Evolutionary conservation across 1,140 invertebrate genomes (phyloP), one percentile per base, ranked within the genome.

Genomic region (Drosophila leontia): DNA sequence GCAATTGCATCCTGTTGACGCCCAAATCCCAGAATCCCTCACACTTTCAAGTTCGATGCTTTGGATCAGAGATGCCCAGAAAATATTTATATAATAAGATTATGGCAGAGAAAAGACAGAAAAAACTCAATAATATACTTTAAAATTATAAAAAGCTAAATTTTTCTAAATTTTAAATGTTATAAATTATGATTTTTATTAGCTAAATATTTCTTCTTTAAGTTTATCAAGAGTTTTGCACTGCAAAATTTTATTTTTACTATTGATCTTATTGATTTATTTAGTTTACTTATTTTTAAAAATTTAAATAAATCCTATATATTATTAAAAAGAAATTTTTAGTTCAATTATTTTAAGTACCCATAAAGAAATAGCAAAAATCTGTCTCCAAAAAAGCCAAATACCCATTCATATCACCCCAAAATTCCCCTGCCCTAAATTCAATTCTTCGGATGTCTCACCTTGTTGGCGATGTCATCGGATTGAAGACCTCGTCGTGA

Each of bases 401-500:
- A 23, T 4, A 1, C 13, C 35, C 35, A 56, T 19, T 17, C 34
- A 41, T 39, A 4, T 19, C 45, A 48, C 50, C 17, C 19, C 42
- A 17, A n/a, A 5, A 29, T 7, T n/a, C 48, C 62, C 29, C 34
- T 11, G 34, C 59, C 61, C 37, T 35, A 42, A 48, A n/a, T 29
- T 41, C 12, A 29, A 68, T 68, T 67, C 47, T 29, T 34, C 17
- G 69, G 55, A 71, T 62, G 29, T 65, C 85, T 91, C 81, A 92
- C 91, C 91, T 92, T 91, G 85, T 65, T 72, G 76, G 77, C 51
- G 82, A 75, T 78, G 75, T 64, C 62, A 78, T 56, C 47, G 76
- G 53, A 79, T 91, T 91, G 67, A 91, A 91, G 68, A 91, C 86
- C 51, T 91, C 91, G 75, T 91, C 91, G 55, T 85, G 81, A 12